phyloP scores from a whole-genome alignment of 2,888 invertebrate genomes.

The Amorpha juglandis region DNA sequence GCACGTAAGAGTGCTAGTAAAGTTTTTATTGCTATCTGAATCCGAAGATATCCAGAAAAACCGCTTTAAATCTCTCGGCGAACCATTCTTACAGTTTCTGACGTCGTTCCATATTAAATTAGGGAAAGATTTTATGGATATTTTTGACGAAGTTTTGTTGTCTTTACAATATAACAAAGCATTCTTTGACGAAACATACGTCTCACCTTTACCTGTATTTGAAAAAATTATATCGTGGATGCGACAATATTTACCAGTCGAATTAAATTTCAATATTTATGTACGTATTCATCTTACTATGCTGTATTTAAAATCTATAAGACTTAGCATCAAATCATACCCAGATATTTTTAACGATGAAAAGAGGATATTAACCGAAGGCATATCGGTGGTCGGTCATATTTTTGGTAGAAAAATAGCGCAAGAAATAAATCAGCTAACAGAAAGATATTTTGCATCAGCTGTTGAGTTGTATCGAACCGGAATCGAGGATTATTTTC shows the following conservation, averaged over 20 bases:
- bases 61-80: constrained; percentile 46
- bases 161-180: constrained; percentile 52
- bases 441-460: constrained; percentile 52
- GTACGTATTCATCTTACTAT: constrained; percentile 56
- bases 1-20: constrained; percentile 51
- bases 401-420: constrained; percentile 55
- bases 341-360: constrained; percentile 49
- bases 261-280: constrained; percentile 51
- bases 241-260: constrained; percentile 50
- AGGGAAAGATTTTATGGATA: neutral
- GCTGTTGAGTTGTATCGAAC: constrained; percentile 50
- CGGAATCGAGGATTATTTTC: constrained; percentile 43
- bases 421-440: constrained; percentile 50
- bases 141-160: constrained; percentile 43
- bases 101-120: constrained; percentile 28
- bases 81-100: constrained; percentile 50
- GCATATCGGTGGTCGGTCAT: constrained; percentile 51
- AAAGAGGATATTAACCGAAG: constrained; percentile 42
- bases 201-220: constrained; percentile 52
- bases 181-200: constrained; percentile 50
- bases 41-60: constrained; percentile 43
- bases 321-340: constrained; percentile 46
- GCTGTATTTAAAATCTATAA: constrained; percentile 58
- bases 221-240: constrained; percentile 49
- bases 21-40: constrained; percentile 53